A percentile compares a stretch with the other conserved stretches of the same genome.
These are phyloP conservation scores for Acromyrmex echinatior DNA, from an alignment of 1,140 invertebrate species.

Conservation along the genomic window DNA sequence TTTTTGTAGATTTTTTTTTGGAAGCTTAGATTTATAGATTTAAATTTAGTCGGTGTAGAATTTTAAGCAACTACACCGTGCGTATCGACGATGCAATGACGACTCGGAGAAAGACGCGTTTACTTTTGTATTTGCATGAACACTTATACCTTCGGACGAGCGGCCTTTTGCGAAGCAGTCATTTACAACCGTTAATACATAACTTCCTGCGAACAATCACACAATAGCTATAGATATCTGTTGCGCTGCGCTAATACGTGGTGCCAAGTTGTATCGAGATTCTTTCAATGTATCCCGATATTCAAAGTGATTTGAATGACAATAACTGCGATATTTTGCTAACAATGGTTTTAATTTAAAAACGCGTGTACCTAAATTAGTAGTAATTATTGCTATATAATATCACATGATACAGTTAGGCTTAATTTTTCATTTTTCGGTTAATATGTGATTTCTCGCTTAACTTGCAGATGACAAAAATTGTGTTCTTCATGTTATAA, in stretches of 20 bases:
- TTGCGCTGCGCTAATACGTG: conserved; percentile 43
- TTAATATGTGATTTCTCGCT: background rate
- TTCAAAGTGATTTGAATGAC: conserved; percentile 1
- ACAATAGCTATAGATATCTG: conserved; percentile 80
- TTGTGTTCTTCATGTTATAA: no score
- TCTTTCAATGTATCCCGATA: background rate
- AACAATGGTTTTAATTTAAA: background rate
- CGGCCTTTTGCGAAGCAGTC: conserved; percentile 62
- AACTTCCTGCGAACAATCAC: conserved; percentile 79
- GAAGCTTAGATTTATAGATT: conserved; percentile 36
- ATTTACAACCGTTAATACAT: conserved; percentile 79
- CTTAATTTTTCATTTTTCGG: no score
- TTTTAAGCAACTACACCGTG: background rate
- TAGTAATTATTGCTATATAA: background rate
- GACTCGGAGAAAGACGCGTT: conserved; percentile 63
- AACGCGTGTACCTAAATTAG: background rate
- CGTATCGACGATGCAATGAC: conserved; percentile 45
- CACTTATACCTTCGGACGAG: conserved; percentile 64
- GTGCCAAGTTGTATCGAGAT: background rate
- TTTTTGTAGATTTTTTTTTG: background rate
- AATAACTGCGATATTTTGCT: conserved; percentile 4
- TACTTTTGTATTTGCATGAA: conserved; percentile 78
- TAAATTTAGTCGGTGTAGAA: conserved; percentile 34
- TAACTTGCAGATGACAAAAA: no score
- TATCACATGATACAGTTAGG: background rate